Percentiles rank a stretch among this genome's conserved stretches.
Conservation (phyloP, 1,140 invertebrate species). For the Pectinophora gossypiella region DNA sequence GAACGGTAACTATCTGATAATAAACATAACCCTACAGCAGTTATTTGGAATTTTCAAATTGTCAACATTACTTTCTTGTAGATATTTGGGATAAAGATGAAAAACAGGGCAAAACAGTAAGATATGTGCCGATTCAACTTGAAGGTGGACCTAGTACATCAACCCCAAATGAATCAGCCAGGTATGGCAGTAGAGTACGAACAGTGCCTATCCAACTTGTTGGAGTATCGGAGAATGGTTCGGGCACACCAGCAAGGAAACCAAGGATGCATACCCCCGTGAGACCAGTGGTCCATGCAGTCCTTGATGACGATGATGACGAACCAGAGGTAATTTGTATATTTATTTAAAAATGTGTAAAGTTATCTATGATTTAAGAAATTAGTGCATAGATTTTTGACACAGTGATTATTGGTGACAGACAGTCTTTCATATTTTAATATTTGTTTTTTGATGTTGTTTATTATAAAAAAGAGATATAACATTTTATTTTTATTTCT, state of each 20-base stretch:
- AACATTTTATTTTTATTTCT: constrained; percentile 12
- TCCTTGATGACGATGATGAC: constrained; percentile 49
- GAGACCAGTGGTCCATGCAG: constrained; percentile 37
- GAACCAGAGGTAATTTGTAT: constrained; percentile 41
- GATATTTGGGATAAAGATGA: constrained; percentile 43
- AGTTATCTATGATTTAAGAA: background rate
- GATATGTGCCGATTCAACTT: constrained; percentile 57
- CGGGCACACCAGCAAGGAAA: constrained; percentile 33
- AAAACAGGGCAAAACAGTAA: constrained; percentile 35
- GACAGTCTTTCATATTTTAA: constrained; percentile 3
- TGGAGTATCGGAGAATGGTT: constrained; percentile 37
- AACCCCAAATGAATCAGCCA: constrained; percentile 44
- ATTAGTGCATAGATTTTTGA: background rate
- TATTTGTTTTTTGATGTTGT: constrained; percentile 1
- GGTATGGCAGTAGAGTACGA: constrained; percentile 21
- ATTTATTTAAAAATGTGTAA: background rate
- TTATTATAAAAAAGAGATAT: background rate
- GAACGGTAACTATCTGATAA: constrained; percentile 33
- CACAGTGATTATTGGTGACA: too few species aligned
- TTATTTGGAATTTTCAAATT: background rate
- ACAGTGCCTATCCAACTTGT: constrained; percentile 45
- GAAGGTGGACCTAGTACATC: constrained; percentile 59
- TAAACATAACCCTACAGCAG: background rate
- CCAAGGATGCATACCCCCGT: constrained; percentile 43
- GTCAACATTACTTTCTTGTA: constrained; percentile 23